Evolutionary conservation across 1,140 invertebrate genomes (phyloP).

Genomic region (Halesus radiatus): DNA sequence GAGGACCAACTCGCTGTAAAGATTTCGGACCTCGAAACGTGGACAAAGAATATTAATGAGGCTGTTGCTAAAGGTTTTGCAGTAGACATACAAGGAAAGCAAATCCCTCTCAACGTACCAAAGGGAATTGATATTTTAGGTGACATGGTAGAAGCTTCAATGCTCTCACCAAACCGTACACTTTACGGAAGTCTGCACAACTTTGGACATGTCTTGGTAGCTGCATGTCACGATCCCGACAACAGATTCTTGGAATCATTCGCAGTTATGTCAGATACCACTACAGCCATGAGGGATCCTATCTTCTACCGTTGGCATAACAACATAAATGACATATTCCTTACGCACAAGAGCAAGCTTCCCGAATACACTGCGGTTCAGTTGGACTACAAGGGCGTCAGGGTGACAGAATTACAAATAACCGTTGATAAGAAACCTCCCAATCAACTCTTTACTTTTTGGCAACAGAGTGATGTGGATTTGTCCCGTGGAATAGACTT

Average conservation of each 20-base stretch:
- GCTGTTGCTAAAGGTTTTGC: conserved; percentile 80
- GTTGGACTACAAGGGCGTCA: conserved; percentile 75
- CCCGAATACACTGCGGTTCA: conserved; percentile 70
- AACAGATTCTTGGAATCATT: conserved; percentile 67
- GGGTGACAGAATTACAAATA: conserved; percentile 71
- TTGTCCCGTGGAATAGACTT: conserved; percentile 84
- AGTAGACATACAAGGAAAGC: conserved; percentile 66
- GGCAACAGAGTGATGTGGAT: conserved; percentile 82
- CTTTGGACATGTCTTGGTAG: conserved; percentile 75
- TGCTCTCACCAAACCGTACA: conserved; percentile 77
- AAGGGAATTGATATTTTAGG: conserved; percentile 85
- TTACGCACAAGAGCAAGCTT: conserved; percentile 80
- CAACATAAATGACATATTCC: conserved; percentile 84
- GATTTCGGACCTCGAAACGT: conserved; percentile 78
- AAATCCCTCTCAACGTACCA: conserved; percentile 73
- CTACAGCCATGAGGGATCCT: conserved; percentile 87
- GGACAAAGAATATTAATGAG: conserved; percentile 80
- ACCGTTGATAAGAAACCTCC: conserved; percentile 64
- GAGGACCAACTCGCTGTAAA: conserved; percentile 76
- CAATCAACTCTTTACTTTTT: conserved; percentile 77
- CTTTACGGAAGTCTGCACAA: conserved; percentile 84
- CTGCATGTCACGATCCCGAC: conserved; percentile 81
- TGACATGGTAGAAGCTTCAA: conserved; percentile 84
- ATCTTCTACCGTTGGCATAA: conserved; percentile 89
- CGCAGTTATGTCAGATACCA: conserved; percentile 77